These are phyloP conservation scores for Pseudeuparius sepicola DNA, from an alignment of 2,888 invertebrate species.

Conservation along the genomic window DNA sequence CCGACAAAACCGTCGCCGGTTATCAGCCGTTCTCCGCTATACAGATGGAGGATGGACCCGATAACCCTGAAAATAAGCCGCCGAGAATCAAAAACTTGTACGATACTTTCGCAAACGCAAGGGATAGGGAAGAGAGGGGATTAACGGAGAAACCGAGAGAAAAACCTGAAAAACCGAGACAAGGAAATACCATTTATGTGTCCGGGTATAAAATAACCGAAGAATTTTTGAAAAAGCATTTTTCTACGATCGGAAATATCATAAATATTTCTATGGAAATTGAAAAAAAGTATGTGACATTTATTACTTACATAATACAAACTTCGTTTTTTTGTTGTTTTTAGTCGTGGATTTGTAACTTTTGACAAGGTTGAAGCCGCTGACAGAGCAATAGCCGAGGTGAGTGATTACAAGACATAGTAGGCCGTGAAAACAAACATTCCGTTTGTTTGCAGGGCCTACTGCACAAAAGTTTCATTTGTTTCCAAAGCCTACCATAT, in stretches of 20 bases:
- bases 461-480: too few relatives aligned
- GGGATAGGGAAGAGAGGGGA: slow-evolving; percentile 53
- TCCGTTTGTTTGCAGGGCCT: too few relatives aligned
- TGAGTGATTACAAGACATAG: too few relatives aligned
- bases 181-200: slow-evolving; percentile 76
- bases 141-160: slow-evolving; percentile 42
- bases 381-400: slow-evolving; percentile 71
- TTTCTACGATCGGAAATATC: slow-evolving; percentile 63
- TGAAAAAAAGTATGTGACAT: slow-evolving; percentile 57
- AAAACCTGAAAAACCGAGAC: slow-evolving; percentile 54
- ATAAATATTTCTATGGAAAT: slow-evolving; percentile 76
- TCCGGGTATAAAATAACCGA: slow-evolving; percentile 71
- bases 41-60: slow-evolving; percentile 59
- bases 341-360: slow-evolving; percentile 80
- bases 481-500: too few relatives aligned
- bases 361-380: slow-evolving; percentile 85
- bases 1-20: slow-evolving; percentile 66
- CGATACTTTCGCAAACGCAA: slow-evolving; percentile 63
- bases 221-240: slow-evolving; percentile 66
- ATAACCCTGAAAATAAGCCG: slow-evolving; percentile 54
- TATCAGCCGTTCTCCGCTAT: slow-evolving; percentile 89
- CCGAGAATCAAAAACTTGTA: slow-evolving; percentile 61
- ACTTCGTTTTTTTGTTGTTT: slow-evolving; percentile 27
- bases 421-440: too few relatives aligned
- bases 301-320: slow-evolving; percentile 5